Evolutionary conservation across 2,888 invertebrate species (phyloP).

Genomic region (Dendrolimus houi): DNA sequence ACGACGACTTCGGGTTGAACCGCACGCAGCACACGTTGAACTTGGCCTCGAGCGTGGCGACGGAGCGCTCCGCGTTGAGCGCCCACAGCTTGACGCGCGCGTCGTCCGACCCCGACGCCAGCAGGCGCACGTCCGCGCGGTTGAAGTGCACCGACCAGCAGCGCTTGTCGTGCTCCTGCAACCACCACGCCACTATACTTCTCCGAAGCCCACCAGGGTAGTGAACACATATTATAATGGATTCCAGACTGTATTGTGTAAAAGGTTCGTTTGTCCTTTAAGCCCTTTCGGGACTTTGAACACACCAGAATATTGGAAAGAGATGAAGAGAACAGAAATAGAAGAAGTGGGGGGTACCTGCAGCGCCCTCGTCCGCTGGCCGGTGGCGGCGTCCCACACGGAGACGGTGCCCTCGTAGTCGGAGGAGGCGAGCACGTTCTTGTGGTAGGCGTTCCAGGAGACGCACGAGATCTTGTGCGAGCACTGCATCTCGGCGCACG

Average conservation of each 20-base stretch:
- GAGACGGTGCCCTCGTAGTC: constrained; percentile 97
- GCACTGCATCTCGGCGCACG: constrained; percentile 93
- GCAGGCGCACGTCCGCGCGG: constrained; percentile 89
- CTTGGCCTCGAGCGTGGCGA: constrained; percentile 92
- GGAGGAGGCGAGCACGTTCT: constrained; percentile 87
- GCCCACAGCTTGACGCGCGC: constrained; percentile 95
- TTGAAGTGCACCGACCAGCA: constrained; percentile 98
- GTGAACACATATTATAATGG: no score
- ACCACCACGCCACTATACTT: no score
- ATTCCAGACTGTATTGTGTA: no score
- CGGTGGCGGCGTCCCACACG: constrained; percentile 92
- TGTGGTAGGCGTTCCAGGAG: constrained; percentile 95
- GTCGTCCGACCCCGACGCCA: constrained; percentile 96
- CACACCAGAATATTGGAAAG: no score
- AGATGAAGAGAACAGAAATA: no score
- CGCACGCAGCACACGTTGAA: constrained; percentile 98
- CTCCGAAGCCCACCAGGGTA: no score
- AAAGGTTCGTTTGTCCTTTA: no score
- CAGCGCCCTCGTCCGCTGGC: constrained; percentile 81
- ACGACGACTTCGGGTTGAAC: constrained; percentile 79
- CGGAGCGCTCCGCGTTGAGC: constrained; percentile 86
- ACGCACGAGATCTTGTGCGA: constrained; percentile 96
- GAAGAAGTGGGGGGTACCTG: no score
- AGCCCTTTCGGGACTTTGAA: no score
- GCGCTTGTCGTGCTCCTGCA: constrained; percentile 96